These are phyloP conservation scores for Vanessa cardui DNA, from an alignment of 2,888 invertebrate species.

Conservation along the genomic window DNA sequence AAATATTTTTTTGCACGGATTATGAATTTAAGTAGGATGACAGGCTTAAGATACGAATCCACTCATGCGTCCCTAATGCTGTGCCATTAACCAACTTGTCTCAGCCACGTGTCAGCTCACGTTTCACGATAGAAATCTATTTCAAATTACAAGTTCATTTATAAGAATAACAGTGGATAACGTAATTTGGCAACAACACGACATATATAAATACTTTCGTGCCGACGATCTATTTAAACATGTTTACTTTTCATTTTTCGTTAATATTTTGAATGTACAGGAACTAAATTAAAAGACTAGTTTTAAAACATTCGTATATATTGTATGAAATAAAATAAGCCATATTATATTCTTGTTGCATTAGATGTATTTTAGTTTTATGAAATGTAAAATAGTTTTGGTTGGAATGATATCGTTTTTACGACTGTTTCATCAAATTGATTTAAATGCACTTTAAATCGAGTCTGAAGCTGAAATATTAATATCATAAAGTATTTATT, in stretches of 20 bases:
- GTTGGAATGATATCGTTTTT: too few relatives aligned
- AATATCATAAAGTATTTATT: too few relatives aligned
- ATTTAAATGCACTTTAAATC: too few relatives aligned
- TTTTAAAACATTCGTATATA: too few relatives aligned
- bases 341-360: too few relatives aligned
- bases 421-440: too few relatives aligned
- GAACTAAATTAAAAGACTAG: too few relatives aligned
- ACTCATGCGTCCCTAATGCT: conserved; percentile 31
- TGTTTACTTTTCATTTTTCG: background rate
- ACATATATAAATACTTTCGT: conserved; percentile 17
- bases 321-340: too few relatives aligned
- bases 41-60: conserved; percentile 22
- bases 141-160: conserved; percentile 5
- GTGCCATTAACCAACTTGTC: conserved; percentile 17
- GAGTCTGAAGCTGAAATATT: too few relatives aligned
- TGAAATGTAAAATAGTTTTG: too few relatives aligned
- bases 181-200: conserved; percentile 19
- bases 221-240: conserved; percentile 20
- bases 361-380: too few relatives aligned
- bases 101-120: conserved; percentile 18
- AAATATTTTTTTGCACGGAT: background rate
- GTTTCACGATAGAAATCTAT: conserved; percentile 15
- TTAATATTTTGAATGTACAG: too few relatives aligned
- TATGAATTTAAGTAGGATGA: background rate
- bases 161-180: conserved; percentile 6